Percentiles rank a stretch among this genome's conserved stretches.
Evolutionary conservation across 2,797 vertebrate species (phyloP).

Genomic region (Antennarius maculatus): DNA sequence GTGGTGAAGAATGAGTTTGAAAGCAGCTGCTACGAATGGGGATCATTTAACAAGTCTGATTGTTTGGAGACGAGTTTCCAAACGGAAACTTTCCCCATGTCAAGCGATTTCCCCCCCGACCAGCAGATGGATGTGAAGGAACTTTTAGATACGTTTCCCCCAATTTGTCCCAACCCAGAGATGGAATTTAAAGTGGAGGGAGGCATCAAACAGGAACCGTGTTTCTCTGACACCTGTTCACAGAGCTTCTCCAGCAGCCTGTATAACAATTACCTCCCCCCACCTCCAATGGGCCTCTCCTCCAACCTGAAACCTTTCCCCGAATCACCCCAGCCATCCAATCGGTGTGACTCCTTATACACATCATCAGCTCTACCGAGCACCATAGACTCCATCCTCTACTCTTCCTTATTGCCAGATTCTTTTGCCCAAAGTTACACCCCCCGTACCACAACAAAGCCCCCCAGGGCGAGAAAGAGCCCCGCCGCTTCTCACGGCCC

Average conservation of each 20-base stretch:
- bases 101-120: constrained; percentile 81
- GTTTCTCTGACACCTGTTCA: constrained; percentile 82
- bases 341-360: constrained; percentile 81
- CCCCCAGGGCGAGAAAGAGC: constrained; percentile 86
- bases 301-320: constrained; percentile 81
- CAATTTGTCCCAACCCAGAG: constrained; percentile 80
- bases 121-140: constrained; percentile 87
- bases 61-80: constrained; percentile 85
- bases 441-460: constrained; percentile 81
- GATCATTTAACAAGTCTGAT: constrained; percentile 80
- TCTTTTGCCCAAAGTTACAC: constrained; percentile 82
- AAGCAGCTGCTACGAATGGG: constrained; percentile 91
- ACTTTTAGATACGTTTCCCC: constrained; percentile 84
- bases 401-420: constrained; percentile 78
- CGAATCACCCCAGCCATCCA: constrained; percentile 76
- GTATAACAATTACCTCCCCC: constrained; percentile 79
- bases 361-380: constrained; percentile 72
- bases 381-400: constrained; percentile 82
- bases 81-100: constrained; percentile 84
- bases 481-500: constrained; percentile 89
- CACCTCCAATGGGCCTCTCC: constrained; percentile 78
- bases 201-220: constrained; percentile 84
- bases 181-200: constrained; percentile 85
- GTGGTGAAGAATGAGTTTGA: constrained; percentile 91
- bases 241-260: constrained; percentile 79